These are phyloP conservation scores for Andrena camellia DNA, from an alignment of 2,888 invertebrate genomes.

Conservation along the genomic window DNA sequence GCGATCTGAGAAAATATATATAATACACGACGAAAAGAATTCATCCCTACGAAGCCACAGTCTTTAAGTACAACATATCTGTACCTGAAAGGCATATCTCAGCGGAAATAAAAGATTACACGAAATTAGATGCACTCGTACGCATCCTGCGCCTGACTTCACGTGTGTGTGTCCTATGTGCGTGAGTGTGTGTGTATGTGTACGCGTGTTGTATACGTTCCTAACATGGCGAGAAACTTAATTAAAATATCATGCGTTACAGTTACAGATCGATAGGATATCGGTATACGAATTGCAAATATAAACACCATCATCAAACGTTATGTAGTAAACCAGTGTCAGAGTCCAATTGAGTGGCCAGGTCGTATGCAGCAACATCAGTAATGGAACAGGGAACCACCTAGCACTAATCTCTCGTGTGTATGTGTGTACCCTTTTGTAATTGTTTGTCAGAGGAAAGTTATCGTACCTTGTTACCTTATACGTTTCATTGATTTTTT, in stretches of 20 bases:
- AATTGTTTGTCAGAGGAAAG: slow-evolving; percentile 78
- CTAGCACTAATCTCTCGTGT: slow-evolving; percentile 62
- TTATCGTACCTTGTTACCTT: slow-evolving; percentile 71
- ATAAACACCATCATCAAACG: slow-evolving; percentile 75
- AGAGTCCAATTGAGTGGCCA: slow-evolving; percentile 82
- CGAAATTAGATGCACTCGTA: slow-evolving; percentile 52
- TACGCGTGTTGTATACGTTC: slow-evolving; percentile 35
- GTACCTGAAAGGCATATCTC: slow-evolving; percentile 76
- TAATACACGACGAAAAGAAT: slow-evolving; percentile 70
- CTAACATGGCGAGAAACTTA: slow-evolving; percentile 63
- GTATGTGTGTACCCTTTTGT: slow-evolving; percentile 63
- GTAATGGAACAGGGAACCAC: slow-evolving; percentile 81
- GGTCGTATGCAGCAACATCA: slow-evolving; percentile 82
- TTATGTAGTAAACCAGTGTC: slow-evolving; percentile 79
- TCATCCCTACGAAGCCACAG: slow-evolving; percentile 78
- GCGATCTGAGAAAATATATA: slow-evolving; percentile 70
- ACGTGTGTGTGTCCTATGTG: slow-evolving; percentile 46
- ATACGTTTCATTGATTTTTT: slow-evolving; percentile 58
- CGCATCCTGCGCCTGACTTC: slow-evolving; percentile 50
- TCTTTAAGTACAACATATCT: slow-evolving; percentile 82
- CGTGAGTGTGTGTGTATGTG: slow-evolving; percentile 32
- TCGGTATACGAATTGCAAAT: slow-evolving; percentile 75
- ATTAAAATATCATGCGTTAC: slow-evolving; percentile 71
- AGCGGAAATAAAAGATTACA: slow-evolving; percentile 59
- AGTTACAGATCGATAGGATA: slow-evolving; percentile 80